Evolutionary conservation across 2,797 vertebrate species (phyloP), one percentile per base, ranked within the genome.

Genomic region (Vespertilio murinus): DNA sequence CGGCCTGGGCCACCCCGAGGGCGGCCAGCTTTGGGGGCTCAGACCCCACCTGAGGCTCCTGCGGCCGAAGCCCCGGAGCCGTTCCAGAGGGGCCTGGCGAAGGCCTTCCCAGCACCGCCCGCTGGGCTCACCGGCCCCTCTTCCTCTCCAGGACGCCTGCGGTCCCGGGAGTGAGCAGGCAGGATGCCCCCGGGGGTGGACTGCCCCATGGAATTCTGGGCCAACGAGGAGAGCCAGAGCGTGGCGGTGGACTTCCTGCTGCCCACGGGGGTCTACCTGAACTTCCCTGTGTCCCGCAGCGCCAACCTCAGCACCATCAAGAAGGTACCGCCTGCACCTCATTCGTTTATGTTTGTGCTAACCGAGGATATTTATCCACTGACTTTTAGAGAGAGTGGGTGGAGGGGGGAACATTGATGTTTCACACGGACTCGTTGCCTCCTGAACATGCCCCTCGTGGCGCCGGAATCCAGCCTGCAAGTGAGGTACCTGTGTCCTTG

Each of bases 261-360:
- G 96, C 99, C 99, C 30, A 99, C 99, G 0, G 99, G 99, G 88
- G 99, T 99, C 98, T 99, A 99, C 97, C 98, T 99, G 96, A 99
- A 98, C 95, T 99, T 99, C 97, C 97, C 98, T 0, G 99, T 99
- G 95, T 98, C 99, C 94, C 98, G 98, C 93, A 99, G 98, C 94
- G 99, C 99, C 97, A 99, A 99, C 97, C 99, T 99, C 97, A 98
- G 97, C 92, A 97, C 95, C 97, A 99, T 99, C 98, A 99, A 99
- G 97, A 98, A 99, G 98, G 99, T 99, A 98, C 13, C 28, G 38
- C 10, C 30, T 61, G 3, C 0, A 6, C 11, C 64, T 28, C 14
- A 61, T 14, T 13, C 0, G 6, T 28, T 30, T 6, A 14, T 42
- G 0, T 61, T 13, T 30, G 12, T 61, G 25, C 14, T 6, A 13